Evolutionary conservation across 2,113 vertebrate species (phyloP).

Genomic region (Rattus rattus): DNA sequence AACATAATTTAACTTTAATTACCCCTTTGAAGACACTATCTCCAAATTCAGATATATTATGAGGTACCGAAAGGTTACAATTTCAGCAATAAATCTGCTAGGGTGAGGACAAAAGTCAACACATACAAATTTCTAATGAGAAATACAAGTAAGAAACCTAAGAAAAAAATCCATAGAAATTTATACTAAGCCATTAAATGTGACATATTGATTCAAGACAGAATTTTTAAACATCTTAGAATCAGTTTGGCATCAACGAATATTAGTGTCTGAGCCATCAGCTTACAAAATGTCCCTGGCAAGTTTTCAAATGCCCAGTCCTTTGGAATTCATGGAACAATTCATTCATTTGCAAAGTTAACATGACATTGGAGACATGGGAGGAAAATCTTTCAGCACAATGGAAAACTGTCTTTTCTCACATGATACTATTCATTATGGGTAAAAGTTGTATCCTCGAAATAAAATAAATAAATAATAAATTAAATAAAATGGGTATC

Average conservation of each 20-base stretch:
- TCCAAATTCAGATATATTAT: constrained; percentile 8
- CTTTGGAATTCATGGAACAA: constrained; percentile 52
- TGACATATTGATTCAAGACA: constrained; percentile 10
- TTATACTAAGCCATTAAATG: constrained; percentile 53
- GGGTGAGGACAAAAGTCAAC: neutral
- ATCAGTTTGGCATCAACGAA: constrained; percentile 53
- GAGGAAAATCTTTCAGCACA: neutral
- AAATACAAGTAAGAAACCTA: neutral
- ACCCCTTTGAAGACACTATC: neutral
- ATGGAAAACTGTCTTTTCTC: neutral
- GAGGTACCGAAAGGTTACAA: neutral
- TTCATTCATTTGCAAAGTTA: constrained; percentile 54
- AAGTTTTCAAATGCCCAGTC: constrained; percentile 41
- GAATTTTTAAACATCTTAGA: constrained; percentile 42
- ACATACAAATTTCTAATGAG: constrained; percentile 7
- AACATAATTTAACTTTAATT: constrained; percentile 30
- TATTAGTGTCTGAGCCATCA: constrained; percentile 53
- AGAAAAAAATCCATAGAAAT: constrained; percentile 10
- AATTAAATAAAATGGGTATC: neutral
- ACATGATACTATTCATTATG: neutral
- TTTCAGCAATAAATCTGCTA: neutral
- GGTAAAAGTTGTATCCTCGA: neutral
- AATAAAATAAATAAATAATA: neutral
- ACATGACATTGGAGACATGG: neutral
- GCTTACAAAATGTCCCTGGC: constrained; percentile 53